These are phyloP conservation scores for Hartigia nigra DNA, from an alignment of 2,888 invertebrate species.

Conservation along the genomic window DNA sequence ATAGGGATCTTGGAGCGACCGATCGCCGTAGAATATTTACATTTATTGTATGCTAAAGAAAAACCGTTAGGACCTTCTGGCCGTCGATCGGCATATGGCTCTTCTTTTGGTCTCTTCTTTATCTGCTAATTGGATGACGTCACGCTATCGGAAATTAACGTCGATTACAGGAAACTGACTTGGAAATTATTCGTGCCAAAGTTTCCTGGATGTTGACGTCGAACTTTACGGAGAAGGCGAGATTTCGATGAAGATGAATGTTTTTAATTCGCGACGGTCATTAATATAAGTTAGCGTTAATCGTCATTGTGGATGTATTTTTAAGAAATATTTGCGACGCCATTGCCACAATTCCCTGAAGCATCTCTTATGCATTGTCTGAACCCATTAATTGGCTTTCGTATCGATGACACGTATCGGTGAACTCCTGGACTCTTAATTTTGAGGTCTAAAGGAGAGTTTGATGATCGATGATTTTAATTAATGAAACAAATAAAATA, in stretches of 20 bases:
- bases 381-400: too few species aligned
- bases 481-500: too few species aligned
- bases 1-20: neutral
- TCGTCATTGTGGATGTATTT: too few species aligned
- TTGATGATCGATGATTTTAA: neutral
- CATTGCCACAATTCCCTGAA: neutral
- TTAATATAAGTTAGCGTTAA: neutral
- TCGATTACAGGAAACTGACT: neutral
- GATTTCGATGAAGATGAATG: neutral
- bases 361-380: too few species aligned
- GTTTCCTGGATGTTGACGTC: neutral
- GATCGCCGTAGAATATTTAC: too few species aligned
- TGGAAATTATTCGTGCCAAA: neutral
- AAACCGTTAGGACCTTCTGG: neutral
- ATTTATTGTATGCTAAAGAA: neutral
- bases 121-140: constrained; percentile 44
- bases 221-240: neutral
- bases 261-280: neutral
- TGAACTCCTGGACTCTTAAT: neutral
- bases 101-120: constrained; percentile 31
- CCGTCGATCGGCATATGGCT: neutral
- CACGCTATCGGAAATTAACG: constrained; percentile 34
- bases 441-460: neutral
- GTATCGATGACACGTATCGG: neutral
- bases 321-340: neutral